Evolutionary conservation across 2,888 invertebrate species (phyloP).

Genomic region (Pollenia angustigena): DNA sequence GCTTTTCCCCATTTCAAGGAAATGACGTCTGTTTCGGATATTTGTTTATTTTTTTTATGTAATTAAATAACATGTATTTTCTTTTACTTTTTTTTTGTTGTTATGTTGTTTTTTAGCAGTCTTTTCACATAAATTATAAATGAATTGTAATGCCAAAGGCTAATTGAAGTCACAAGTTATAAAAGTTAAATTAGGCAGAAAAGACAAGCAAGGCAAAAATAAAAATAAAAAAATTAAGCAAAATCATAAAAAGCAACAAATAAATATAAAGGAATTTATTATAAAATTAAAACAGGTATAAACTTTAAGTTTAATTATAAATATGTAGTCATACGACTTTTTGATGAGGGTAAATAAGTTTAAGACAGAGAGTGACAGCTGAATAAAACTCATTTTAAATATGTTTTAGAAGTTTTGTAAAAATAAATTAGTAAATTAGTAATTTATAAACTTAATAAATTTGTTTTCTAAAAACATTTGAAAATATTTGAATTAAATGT

Average conservation of each 20-base stretch:
- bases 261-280: neutral
- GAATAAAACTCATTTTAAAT: neutral
- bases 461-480: too few relatives aligned
- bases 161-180: slow-evolving; percentile 61
- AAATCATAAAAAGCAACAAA: neutral
- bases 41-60: slow-evolving; percentile 29
- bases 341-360: too few relatives aligned
- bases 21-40: slow-evolving; percentile 67
- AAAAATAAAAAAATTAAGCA: slow-evolving; percentile 13
- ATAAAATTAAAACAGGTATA: neutral
- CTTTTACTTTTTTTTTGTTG: slow-evolving; percentile 32
- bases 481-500: too few relatives aligned
- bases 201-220: slow-evolving; percentile 10
- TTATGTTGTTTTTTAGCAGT: neutral
- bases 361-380: too few relatives aligned
- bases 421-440: neutral
- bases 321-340: too few relatives aligned
- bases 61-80: slow-evolving; percentile 60
- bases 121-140: slow-evolving; percentile 62
- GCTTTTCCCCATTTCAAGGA: neutral
- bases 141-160: slow-evolving; percentile 64
- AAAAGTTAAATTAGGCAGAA: slow-evolving; percentile 58
- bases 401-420: neutral
- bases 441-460: too few relatives aligned
- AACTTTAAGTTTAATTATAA: too few relatives aligned